Conservation (phyloP, 1,140 invertebrate species). For the Coenobita brevimanus region DNA sequence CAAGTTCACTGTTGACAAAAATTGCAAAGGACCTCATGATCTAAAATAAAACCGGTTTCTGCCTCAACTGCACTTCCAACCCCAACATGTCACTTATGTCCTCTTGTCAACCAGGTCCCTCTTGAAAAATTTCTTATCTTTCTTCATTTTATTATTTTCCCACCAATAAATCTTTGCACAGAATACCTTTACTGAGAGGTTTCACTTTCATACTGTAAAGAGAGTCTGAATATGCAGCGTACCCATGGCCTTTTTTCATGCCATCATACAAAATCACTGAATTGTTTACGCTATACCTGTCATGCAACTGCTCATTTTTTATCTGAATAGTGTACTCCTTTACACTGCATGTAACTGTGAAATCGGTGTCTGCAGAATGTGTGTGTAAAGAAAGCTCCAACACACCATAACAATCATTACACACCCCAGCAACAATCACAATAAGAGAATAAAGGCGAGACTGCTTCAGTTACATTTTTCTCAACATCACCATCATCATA, state of each 20-base stretch:
- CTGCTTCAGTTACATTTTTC: too few relatives aligned
- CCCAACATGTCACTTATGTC: constrained; percentile 33
- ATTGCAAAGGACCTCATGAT: constrained; percentile 30
- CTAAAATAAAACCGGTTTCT: constrained; percentile 12
- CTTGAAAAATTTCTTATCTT: background rate
- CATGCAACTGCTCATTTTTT: too few relatives aligned
- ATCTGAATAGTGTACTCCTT: too few relatives aligned
- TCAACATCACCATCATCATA: too few relatives aligned
- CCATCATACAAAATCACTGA: too few relatives aligned
- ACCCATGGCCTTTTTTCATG: constrained; percentile 3
- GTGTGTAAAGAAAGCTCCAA: too few relatives aligned
- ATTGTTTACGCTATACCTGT: too few relatives aligned
- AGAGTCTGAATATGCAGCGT: background rate
- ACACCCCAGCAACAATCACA: too few relatives aligned
- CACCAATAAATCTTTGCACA: background rate
- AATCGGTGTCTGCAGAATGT: too few relatives aligned
- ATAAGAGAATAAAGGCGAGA: too few relatives aligned
- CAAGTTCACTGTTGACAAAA: constrained; percentile 1
- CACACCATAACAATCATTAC: too few relatives aligned
- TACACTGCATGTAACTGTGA: too few relatives aligned
- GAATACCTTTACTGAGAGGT: background rate
- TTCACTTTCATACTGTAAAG: background rate
- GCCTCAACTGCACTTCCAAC: constrained; percentile 7
- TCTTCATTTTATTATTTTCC: background rate
- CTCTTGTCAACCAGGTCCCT: constrained; percentile 29